A percentile compares a stretch with the other conserved stretches of the same genome.
Evolutionary conservation across 2,797 vertebrate species (phyloP).

Genomic region (Lepilemur septentrionalis): DNA sequence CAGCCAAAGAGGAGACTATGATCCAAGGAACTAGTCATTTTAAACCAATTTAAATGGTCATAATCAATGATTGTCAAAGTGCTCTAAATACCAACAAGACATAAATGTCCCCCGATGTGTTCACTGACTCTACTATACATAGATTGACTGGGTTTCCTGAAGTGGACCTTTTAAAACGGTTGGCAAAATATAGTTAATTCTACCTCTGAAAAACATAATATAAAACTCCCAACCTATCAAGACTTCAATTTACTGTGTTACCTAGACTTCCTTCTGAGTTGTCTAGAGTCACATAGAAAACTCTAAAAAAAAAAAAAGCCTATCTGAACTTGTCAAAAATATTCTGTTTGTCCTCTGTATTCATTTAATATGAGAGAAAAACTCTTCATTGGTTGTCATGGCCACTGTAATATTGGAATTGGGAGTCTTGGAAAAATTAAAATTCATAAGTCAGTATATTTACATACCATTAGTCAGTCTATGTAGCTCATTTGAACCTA

Average conservation of each 20-base stretch:
- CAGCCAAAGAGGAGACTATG: background rate
- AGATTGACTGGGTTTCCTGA: background rate
- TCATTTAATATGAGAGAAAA: background rate
- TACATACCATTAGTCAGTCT: background rate
- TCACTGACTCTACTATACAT: background rate
- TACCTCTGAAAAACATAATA: background rate
- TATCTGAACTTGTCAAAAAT: background rate
- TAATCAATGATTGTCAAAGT: background rate
- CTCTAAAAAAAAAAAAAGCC: background rate
- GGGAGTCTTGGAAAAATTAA: conserved; percentile 27
- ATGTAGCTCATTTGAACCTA: background rate
- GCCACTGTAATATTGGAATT: background rate
- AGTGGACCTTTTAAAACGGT: background rate
- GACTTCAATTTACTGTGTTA: background rate
- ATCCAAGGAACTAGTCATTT: background rate
- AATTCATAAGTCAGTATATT: conserved; percentile 14
- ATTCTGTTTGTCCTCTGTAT: background rate
- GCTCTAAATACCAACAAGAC: background rate
- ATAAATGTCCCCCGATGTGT: background rate
- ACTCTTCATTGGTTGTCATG: background rate
- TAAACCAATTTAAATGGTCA: background rate
- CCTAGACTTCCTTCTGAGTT: background rate
- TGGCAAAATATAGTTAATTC: background rate
- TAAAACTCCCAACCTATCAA: background rate
- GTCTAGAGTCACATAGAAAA: background rate